phyloP scores from a whole-genome alignment of 2,797 vertebrate genomes.

The Sitta carolinensis region DNA sequence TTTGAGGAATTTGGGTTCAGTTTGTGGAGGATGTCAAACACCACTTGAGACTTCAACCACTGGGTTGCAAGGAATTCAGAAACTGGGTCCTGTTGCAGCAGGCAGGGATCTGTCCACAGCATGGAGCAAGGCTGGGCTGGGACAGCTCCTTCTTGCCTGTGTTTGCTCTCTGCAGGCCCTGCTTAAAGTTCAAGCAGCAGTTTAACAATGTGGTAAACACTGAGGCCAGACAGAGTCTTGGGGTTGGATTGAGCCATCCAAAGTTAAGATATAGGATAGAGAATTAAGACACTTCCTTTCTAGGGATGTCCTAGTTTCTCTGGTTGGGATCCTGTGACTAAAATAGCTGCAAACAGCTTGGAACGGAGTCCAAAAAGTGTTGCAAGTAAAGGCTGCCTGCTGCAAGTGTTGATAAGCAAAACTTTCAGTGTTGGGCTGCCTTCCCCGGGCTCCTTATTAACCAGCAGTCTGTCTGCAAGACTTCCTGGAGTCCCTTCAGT shows the following conservation, averaged over 20 bases:
- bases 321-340: neutral
- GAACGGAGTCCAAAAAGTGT: neutral
- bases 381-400: neutral
- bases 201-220: neutral
- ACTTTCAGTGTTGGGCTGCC: neutral
- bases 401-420: neutral
- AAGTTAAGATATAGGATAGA: neutral
- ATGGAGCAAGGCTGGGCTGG: neutral
- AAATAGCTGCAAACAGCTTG: neutral
- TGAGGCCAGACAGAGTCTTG: neutral
- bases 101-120: neutral
- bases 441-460: neutral
- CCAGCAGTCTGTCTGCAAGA: neutral
- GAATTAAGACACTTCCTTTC: conserved; percentile 25
- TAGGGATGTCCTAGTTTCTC: conserved; percentile 6
- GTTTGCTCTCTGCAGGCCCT: neutral
- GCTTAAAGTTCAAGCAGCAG: conserved; percentile 21
- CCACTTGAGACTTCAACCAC: fast-evolving
- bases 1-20: neutral
- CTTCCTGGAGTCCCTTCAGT: neutral
- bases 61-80: neutral
- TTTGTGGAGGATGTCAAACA: neutral
- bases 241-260: neutral
- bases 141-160: fast-evolving
- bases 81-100: fast-evolving